phyloP scores from a whole-genome alignment of 1,140 invertebrate genomes.

The Whitmania pigra region DNA sequence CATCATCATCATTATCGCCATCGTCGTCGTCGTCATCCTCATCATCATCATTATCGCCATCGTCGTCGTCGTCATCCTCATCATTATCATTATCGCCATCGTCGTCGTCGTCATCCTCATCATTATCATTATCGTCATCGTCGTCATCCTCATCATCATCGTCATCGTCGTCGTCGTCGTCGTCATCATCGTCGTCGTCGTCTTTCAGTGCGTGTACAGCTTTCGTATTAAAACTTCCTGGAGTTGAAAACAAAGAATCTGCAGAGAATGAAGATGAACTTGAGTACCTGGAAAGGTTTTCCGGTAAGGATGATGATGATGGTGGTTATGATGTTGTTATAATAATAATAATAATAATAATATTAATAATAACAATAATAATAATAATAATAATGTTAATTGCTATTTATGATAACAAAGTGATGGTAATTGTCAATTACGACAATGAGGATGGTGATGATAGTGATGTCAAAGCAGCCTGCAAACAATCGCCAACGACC shows the following conservation, averaged over 20 bases:
- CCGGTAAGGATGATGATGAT: not conserved
- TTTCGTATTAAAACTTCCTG: too few relatives aligned
- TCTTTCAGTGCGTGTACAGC: not conserved
- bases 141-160: too few relatives aligned
- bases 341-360: not conserved
- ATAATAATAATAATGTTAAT: not conserved
- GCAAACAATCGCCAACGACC: too few relatives aligned
- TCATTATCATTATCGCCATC: not conserved
- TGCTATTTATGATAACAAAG: not conserved
- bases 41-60: not conserved
- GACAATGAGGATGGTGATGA: too few relatives aligned
- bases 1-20: not conserved
- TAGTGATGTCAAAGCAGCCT: too few relatives aligned
- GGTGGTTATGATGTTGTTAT: not conserved
- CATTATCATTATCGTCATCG: not conserved
- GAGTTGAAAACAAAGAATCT: too few relatives aligned
- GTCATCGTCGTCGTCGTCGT: not conserved
- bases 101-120: not conserved
- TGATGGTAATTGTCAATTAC: not conserved
- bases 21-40: not conserved
- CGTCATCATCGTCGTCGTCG: not conserved
- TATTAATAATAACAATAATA: not conserved
- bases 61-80: too few relatives aligned
- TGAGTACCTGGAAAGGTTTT: not conserved
- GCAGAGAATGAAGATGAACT: not conserved